Conservation (phyloP, 2,797 vertebrate genomes). For the Orientallactaga sibirica region DNA sequence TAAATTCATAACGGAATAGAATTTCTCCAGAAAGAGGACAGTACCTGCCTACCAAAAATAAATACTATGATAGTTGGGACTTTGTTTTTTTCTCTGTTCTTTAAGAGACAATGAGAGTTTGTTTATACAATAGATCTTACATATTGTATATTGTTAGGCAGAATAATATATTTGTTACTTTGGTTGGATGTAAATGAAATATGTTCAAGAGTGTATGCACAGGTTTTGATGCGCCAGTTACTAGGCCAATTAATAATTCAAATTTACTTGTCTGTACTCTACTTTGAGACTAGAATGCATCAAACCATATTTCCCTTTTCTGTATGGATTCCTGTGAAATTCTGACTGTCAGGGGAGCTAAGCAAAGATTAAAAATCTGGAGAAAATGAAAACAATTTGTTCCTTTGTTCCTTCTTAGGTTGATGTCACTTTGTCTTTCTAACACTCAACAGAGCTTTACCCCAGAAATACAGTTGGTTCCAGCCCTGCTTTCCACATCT, state of each 20-base stretch:
- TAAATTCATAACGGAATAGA: conserved; percentile 30
- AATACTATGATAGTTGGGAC: not conserved
- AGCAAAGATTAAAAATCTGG: not conserved
- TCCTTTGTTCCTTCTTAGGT: not conserved
- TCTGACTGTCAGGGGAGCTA: not conserved
- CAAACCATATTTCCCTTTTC: not conserved
- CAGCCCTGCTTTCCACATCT: not conserved
- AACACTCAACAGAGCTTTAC: not conserved
- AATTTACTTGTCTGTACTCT: not conserved
- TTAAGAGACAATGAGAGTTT: conserved; percentile 41
- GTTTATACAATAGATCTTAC: not conserved
- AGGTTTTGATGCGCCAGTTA: not conserved
- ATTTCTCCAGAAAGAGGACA: conserved; percentile 52
- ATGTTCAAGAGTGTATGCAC: not conserved
- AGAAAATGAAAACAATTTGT: not conserved
- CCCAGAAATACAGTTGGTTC: not conserved
- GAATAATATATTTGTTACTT: conserved; percentile 7
- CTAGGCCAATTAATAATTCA: not conserved
- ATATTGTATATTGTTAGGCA: not conserved
- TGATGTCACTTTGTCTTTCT: not conserved
- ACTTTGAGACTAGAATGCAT: conserved; percentile 4
- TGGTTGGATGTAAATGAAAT: not conserved
- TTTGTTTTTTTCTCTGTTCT: not conserved
- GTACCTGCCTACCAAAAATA: conserved; percentile 13
- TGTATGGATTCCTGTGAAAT: not conserved